Evolutionary conservation across 2,797 vertebrate species (phyloP).

Genomic region (Sparidentex hasta): DNA sequence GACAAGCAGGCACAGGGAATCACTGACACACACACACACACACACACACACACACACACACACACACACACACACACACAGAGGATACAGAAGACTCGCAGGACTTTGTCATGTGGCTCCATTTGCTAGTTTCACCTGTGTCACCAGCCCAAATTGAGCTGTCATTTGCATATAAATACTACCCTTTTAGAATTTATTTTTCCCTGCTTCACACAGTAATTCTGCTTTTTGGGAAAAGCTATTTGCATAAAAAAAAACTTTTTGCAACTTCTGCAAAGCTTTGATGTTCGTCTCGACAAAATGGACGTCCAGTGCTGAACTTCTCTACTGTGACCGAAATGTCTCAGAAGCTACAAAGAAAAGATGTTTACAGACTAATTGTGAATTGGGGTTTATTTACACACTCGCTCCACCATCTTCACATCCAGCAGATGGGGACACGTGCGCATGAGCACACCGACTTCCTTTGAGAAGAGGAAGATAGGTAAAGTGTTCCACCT

Average conservation of each 20-base stretch:
- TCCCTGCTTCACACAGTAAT: background rate
- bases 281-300: background rate
- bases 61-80: background rate
- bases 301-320: background rate
- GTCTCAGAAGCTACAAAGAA: background rate
- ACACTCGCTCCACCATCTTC: background rate
- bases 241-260: conserved; percentile 10
- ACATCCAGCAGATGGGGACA: background rate
- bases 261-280: background rate
- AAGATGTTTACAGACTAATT: background rate
- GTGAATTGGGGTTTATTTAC: background rate
- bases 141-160: background rate
- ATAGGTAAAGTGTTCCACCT: background rate
- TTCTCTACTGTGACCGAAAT: conserved; percentile 1
- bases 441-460: background rate
- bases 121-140: background rate
- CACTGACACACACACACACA: conserved; percentile 22
- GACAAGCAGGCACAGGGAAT: conserved; percentile 39
- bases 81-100: conserved; percentile 17
- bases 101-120: background rate
- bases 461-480: background rate
- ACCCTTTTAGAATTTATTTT: background rate
- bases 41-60: conserved; percentile 11
- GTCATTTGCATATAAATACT: conserved; percentile 12
- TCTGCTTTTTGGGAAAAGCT: background rate